These are phyloP conservation scores for Polyodon spathula DNA, from an alignment of 2,113 vertebrate species.

Conservation along the genomic window DNA sequence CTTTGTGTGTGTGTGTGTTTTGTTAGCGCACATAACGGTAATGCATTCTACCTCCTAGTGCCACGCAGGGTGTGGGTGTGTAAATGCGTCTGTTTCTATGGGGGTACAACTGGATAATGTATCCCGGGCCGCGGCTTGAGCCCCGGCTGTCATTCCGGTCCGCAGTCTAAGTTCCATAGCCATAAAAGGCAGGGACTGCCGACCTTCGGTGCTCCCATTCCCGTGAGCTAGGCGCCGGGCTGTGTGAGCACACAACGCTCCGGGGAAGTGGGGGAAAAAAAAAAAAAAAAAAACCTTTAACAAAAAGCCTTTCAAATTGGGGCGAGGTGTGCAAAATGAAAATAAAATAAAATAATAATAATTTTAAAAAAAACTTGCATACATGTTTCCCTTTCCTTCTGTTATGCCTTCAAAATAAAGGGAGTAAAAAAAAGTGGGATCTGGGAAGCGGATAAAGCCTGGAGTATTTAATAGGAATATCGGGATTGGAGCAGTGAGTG, in stretches of 20 bases:
- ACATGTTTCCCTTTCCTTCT: too few species aligned
- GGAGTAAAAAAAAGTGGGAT: constrained; percentile 16
- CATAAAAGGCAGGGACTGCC: constrained; percentile 48
- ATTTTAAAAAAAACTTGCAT: too few species aligned
- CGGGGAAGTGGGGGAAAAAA: too few species aligned
- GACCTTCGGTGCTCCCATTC: constrained; percentile 18
- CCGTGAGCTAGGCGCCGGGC: too few species aligned
- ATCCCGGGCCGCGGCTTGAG: constrained; percentile 19
- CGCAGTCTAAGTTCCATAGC: constrained; percentile 32
- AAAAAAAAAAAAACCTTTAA: not conserved
- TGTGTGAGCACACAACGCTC: too few species aligned
- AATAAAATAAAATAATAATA: not conserved
- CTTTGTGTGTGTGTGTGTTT: too few species aligned
- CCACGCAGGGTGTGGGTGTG: too few species aligned
- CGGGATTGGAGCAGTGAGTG: constrained; percentile 48
- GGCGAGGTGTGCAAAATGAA: not conserved
- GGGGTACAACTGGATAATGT: constrained; percentile 3
- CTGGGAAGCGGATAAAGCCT: constrained; percentile 18
- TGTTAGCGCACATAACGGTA: too few species aligned
- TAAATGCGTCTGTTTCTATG: not conserved
- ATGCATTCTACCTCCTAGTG: too few species aligned
- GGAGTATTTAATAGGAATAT: constrained; percentile 47
- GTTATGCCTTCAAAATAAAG: constrained; percentile 11
- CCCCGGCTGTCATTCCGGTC: constrained; percentile 30
- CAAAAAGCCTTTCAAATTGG: not conserved